Percentiles rank a stretch among this genome's conserved stretches.
These are phyloP conservation scores for Ambastaia sidthimunki DNA, from an alignment of 2,797 vertebrate genomes.

Conservation along the genomic window DNA sequence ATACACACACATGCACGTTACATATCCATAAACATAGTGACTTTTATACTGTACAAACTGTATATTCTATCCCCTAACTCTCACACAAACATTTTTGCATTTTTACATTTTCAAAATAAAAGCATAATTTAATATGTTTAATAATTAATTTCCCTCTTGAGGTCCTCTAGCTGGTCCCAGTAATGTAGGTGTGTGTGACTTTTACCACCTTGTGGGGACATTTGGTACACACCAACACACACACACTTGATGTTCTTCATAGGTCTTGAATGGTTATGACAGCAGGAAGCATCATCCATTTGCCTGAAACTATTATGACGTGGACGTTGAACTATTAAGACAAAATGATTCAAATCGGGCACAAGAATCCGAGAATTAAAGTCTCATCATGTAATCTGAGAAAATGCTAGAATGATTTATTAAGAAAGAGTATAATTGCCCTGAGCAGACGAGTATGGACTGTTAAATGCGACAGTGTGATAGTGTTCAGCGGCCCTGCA, in stretches of 20 bases:
- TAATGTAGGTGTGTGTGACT: no score
- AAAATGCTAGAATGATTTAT: background rate
- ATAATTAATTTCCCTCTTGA: no score
- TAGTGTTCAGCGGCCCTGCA: background rate
- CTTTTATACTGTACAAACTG: no score
- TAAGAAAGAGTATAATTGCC: background rate
- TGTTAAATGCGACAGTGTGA: background rate
- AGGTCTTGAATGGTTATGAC: background rate
- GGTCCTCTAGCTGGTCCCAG: no score
- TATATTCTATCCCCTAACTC: no score
- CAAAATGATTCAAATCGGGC: background rate
- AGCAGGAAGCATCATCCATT: background rate
- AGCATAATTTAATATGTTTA: no score
- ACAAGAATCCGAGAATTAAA: background rate
- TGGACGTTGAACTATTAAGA: background rate
- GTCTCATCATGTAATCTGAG: background rate
- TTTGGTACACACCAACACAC: no score
- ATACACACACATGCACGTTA: background rate
- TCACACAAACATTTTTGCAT: no score
- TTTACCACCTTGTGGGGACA: no score
- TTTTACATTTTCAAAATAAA: no score
- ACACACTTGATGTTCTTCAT: background rate
- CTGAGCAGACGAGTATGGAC: background rate
- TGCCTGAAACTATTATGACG: background rate
- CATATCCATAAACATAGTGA: no score